Evolutionary conservation across 1,140 invertebrate genomes (phyloP).

Genomic region (Euglossa dilemma): DNA sequence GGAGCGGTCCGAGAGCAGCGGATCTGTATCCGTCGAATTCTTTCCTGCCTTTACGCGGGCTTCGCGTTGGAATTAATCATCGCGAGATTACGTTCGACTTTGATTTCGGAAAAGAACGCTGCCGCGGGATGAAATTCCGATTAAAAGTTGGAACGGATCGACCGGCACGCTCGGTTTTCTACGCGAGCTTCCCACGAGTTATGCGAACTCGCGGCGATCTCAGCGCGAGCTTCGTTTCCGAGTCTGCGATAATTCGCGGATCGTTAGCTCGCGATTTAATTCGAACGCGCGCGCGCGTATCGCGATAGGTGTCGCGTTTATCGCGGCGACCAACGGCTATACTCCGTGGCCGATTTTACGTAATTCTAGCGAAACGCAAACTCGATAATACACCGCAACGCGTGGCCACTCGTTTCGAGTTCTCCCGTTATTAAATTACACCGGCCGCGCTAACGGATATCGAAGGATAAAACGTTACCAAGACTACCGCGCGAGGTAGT

Average conservation of each 20-base stretch:
- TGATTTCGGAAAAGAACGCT: background rate
- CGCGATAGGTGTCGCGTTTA: constrained; percentile 42
- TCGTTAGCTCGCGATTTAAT: constrained; percentile 48
- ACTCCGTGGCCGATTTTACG: constrained; percentile 24
- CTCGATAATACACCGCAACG: constrained; percentile 41
- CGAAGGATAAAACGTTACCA: background rate
- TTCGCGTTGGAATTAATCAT: background rate
- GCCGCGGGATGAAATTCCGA: background rate
- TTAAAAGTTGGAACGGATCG: no score
- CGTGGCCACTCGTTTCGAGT: constrained; percentile 19
- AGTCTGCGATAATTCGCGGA: constrained; percentile 30
- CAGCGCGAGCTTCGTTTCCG: constrained; percentile 12
- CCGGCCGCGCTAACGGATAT: background rate
- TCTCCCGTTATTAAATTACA: constrained; percentile 30
- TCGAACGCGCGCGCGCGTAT: constrained; percentile 33
- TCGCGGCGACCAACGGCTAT: constrained; percentile 11
- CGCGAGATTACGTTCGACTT: no score
- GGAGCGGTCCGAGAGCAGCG: constrained; percentile 30
- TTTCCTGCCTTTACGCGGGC: background rate
- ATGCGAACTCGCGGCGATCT: constrained; percentile 5
- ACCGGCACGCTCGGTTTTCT: no score
- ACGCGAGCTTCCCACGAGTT: background rate
- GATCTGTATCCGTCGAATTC: constrained; percentile 5
- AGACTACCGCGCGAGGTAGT: background rate
- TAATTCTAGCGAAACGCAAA: constrained; percentile 44